A percentile compares a stretch with the other conserved stretches of the same genome.
phyloP scores from a whole-genome alignment of 2,797 vertebrate genomes.

The Gymnodraco acuticeps region DNA sequence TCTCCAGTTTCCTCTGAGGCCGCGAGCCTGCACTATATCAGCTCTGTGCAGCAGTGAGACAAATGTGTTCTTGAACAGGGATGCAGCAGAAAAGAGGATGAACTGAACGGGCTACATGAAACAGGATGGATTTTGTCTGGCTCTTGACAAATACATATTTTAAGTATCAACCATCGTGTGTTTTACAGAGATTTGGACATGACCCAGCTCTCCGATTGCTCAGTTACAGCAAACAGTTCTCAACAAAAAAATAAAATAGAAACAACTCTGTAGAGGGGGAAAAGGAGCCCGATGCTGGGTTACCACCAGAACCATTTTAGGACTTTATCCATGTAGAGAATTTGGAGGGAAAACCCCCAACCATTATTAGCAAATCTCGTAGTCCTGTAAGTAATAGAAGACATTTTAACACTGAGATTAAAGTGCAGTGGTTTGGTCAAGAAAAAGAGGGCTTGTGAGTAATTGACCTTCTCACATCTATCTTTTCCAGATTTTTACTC shows the following conservation, averaged over 20 bases:
- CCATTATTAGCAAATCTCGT: not conserved
- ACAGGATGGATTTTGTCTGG: not conserved
- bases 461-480: not conserved
- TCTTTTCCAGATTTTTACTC: not conserved
- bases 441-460: no score
- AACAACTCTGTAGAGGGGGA: not conserved
- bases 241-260: not conserved
- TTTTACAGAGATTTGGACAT: slow-evolving; percentile 1
- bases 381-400: no score
- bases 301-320: not conserved
- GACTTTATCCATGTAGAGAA: not conserved
- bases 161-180: not conserved
- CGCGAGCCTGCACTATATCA: not conserved
- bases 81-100: not conserved
- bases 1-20: not conserved
- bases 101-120: not conserved
- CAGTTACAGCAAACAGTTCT: not conserved
- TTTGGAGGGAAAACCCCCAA: not conserved
- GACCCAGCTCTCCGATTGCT: not conserved
- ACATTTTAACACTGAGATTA: not conserved
- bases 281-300: not conserved
- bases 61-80: not conserved
- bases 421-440: not conserved
- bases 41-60: not conserved
- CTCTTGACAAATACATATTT: slow-evolving; percentile 1